Conservation (phyloP, 2,113 vertebrate genomes). For the Caloenas nicobarica region DNA sequence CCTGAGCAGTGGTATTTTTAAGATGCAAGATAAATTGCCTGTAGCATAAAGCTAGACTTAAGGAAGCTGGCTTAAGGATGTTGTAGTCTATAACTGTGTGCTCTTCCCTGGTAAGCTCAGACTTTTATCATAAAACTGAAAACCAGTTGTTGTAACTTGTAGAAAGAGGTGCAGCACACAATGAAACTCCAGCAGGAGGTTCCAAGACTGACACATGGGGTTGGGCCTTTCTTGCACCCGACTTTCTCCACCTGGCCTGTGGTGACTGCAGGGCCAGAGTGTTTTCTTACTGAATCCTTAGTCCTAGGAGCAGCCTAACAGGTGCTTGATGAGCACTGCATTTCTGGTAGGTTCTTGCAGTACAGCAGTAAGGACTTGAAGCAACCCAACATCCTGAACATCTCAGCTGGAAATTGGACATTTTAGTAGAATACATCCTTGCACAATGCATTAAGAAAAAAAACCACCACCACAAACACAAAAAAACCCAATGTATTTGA, state of each 20-base stretch:
- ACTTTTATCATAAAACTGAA: neutral
- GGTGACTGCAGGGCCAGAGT: neutral
- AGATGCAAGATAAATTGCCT: neutral
- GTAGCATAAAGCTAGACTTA: neutral
- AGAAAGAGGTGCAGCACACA: neutral
- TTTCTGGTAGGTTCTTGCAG: neutral
- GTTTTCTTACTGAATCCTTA: neutral
- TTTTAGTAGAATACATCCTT: neutral
- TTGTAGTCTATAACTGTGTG: neutral
- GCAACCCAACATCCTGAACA: neutral
- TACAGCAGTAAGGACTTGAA: neutral
- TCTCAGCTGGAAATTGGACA: neutral
- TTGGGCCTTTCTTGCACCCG: neutral
- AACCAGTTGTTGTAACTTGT: neutral
- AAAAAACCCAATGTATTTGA: neutral
- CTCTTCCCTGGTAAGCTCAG: neutral
- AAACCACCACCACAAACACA: no score
- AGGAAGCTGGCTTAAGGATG: neutral
- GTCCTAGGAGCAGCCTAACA: neutral
- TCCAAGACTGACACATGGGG: neutral
- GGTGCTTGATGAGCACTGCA: neutral
- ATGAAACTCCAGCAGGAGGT: rapidly evolving
- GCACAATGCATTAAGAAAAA: neutral
- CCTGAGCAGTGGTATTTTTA: neutral
- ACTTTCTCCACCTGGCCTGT: neutral